Percentiles rank a stretch among this genome's conserved stretches.
phyloP scores from a whole-genome alignment of 2,797 vertebrate species.

The Artibeus lituratus region DNA sequence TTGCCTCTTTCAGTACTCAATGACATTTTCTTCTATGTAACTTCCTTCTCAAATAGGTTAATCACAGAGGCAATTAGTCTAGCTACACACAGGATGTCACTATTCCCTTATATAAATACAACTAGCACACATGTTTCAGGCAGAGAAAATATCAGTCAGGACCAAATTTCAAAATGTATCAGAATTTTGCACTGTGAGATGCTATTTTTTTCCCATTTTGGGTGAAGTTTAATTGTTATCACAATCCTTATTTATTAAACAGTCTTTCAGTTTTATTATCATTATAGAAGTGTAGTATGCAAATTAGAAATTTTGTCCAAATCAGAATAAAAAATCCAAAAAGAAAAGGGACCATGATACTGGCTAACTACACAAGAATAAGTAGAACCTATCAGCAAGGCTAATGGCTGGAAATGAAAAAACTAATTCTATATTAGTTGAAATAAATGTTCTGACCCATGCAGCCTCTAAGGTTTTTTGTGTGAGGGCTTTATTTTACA shows the following conservation, averaged over 20 bases:
- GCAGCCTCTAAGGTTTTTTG: neutral
- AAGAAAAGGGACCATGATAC: neutral
- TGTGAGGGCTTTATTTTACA: constrained; percentile 30
- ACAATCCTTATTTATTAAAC: neutral
- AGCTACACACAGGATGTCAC: constrained; percentile 71
- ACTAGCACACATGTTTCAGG: constrained; percentile 37
- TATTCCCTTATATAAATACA: constrained; percentile 67
- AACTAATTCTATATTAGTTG: constrained; percentile 42
- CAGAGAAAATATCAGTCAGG: constrained; percentile 44
- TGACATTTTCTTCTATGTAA: constrained; percentile 53
- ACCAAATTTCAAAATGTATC: neutral
- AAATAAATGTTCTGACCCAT: constrained; percentile 52
- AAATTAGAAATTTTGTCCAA: neutral
- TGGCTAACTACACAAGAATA: neutral
- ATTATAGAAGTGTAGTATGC: neutral
- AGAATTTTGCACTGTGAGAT: neutral
- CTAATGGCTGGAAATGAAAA: constrained; percentile 32
- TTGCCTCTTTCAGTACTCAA: neutral
- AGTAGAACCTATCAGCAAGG: constrained; percentile 31
- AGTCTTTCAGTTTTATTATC: neutral
- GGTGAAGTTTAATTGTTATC: neutral
- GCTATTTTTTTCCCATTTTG: neutral
- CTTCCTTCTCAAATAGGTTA: constrained; percentile 66
- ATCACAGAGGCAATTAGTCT: constrained; percentile 69
- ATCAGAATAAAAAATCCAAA: constrained; percentile 7